Conservation (phyloP, 2,797 vertebrate species). For the Scyliorhinus canicula region DNA sequence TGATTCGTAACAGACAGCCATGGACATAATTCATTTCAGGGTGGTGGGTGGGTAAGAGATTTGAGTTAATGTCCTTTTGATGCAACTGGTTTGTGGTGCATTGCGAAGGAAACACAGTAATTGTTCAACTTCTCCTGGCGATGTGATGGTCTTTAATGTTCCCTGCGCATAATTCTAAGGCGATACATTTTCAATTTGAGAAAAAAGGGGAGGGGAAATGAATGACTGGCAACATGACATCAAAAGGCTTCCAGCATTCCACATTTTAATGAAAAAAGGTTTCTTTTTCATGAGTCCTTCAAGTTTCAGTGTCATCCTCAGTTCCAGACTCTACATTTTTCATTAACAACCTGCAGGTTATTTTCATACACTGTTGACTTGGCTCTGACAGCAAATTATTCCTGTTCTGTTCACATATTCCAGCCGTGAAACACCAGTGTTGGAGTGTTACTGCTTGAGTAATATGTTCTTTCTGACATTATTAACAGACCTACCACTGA, state of each 20-base stretch:
- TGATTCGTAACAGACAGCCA: neutral
- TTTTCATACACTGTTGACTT: constrained; percentile 37
- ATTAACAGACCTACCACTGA: constrained; percentile 32
- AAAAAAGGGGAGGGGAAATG: constrained; percentile 9
- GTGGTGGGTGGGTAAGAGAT: neutral
- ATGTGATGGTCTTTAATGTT: neutral
- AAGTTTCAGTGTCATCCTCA: constrained; percentile 30
- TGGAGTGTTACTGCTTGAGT: constrained; percentile 30
- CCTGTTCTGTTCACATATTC: constrained; percentile 34
- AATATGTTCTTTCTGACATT: constrained; percentile 36
- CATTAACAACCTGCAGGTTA: constrained; percentile 38
- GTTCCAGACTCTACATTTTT: constrained; percentile 26
- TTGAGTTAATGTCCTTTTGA: neutral
- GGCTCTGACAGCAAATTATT: constrained; percentile 37
- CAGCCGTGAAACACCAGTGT: constrained; percentile 30
- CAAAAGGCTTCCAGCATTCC: neutral
- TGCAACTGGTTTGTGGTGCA: neutral
- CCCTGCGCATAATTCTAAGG: neutral
- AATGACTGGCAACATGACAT: constrained; percentile 6
- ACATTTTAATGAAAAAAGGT: constrained; percentile 26
- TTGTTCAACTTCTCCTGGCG: neutral
- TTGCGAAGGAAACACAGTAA: neutral
- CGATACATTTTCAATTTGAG: neutral
- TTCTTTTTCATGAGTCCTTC: constrained; percentile 23
- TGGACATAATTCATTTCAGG: neutral